Base-by-base conservation (phyloP, 2,113 vertebrate genomes). In the Dromiciops gliroides region DNA sequence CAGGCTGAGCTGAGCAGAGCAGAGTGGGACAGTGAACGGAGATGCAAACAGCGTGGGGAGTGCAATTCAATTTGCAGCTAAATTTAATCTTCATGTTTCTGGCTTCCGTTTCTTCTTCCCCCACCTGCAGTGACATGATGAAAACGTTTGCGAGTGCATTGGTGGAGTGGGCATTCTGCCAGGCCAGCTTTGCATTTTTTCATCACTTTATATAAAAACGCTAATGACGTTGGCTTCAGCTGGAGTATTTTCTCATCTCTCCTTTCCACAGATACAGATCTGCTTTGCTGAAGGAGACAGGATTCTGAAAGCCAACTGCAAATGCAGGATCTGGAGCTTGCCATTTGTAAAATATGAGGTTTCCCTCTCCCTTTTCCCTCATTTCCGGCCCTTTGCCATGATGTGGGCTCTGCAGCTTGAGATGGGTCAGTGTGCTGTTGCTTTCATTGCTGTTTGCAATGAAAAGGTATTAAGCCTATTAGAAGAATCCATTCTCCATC, bases 111-210 rank as follows among this genome's bases (percentile, higher is more conserved):
- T 97, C 95, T 92, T 60, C 95, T 96, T 95, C 93, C 95, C 1
- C 96, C 97, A 98, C 97, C 97, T 97, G 97, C 96, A 91, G 96
- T 25, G 97, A 93, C 94, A 94, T 93, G 94, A 96, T 97, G 96
- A 94, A 97, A 97, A 95, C 50, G 95, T 91, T 97, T 93, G 48
- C 0, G 44, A 95, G 67, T 52, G 53, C 44, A 96, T 93, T 96
- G 96, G 75, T 48, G 60, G 94, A 89, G 90, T 93, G 53, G 95
- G 96, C 97, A 93, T 56, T 44, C 7, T 91, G 96, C 97, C 97
- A 96, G 51, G 51, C 50, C 90, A 51, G 51, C 91, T 44, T 67
- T 93, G 94, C 89, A 93, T 4, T 88, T 95, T 90, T 56, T 50
- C 67, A 93, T 94, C 51, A 75, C 96, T 97, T 94, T 95, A 50